Conservation (phyloP, 2,797 vertebrate species). For the Threskiornis aethiopicus region DNA sequence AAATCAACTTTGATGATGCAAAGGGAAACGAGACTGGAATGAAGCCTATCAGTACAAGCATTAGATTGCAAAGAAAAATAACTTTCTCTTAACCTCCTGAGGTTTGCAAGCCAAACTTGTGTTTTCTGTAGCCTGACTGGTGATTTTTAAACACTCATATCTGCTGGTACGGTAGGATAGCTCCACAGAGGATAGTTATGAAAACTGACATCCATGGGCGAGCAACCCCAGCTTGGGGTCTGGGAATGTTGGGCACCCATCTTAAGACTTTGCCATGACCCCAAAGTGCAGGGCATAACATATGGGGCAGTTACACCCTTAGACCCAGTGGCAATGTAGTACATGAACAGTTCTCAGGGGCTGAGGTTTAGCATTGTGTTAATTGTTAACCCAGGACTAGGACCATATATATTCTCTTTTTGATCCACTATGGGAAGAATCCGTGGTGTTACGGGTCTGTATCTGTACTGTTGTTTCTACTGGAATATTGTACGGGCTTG, state of each 20-base stretch:
- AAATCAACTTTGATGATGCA: not conserved
- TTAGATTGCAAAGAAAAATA: not conserved
- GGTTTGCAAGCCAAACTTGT: not conserved
- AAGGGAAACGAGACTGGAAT: not conserved
- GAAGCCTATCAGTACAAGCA: not conserved
- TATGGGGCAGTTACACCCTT: not conserved
- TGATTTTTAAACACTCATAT: not conserved
- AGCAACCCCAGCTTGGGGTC: not conserved
- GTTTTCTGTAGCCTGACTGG: not conserved
- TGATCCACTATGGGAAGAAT: not conserved
- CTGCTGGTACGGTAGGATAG: not conserved
- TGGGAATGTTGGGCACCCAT: not conserved
- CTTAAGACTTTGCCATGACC: not conserved
- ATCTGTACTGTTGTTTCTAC: not conserved
- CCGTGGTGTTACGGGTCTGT: not conserved
- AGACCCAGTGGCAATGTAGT: not conserved
- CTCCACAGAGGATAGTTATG: not conserved
- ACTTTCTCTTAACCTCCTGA: not conserved
- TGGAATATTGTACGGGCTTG: not conserved
- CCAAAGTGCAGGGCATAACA: not conserved
- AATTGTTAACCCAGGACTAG: not conserved
- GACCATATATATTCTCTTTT: not conserved
- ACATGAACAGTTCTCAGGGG: not conserved
- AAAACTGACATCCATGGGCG: not conserved
- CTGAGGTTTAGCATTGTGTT: not conserved